phyloP scores from a whole-genome alignment of 2,797 vertebrate genomes.

The Poeciliopsis gracilis region DNA sequence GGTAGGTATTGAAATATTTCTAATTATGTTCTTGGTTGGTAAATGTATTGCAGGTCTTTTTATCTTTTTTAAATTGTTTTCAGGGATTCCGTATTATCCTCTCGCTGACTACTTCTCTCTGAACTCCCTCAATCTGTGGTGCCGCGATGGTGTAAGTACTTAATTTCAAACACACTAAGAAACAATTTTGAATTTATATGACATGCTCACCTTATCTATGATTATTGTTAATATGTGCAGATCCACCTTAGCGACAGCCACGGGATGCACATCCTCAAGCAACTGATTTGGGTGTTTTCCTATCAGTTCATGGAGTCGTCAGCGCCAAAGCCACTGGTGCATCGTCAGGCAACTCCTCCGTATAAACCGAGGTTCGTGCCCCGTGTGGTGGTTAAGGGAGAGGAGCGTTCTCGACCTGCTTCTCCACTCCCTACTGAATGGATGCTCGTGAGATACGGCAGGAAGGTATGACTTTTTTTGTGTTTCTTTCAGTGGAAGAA shows the following conservation, averaged over 20 bases:
- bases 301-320: neutral
- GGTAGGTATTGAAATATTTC: too few relatives aligned
- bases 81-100: too few relatives aligned
- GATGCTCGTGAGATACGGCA: neutral
- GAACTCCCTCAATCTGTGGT: too few relatives aligned
- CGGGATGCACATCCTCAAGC: neutral
- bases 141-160: too few relatives aligned
- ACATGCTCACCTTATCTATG: too few relatives aligned
- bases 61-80: too few relatives aligned
- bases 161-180: too few relatives aligned
- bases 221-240: neutral
- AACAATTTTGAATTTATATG: too few relatives aligned
- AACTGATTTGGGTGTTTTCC: neutral
- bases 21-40: too few relatives aligned
- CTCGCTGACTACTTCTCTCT: too few relatives aligned
- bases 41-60: too few relatives aligned
- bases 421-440: neutral
- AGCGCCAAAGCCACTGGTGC: neutral
- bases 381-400: neutral
- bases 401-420: neutral
- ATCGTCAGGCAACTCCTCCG: neutral
- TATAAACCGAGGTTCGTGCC: neutral
- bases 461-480: neutral
- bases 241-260: neutral
- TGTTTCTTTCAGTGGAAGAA: neutral